Evolutionary conservation across 2,113 vertebrate genomes (phyloP).

Genomic region (Paedocypris sp.): DNA sequence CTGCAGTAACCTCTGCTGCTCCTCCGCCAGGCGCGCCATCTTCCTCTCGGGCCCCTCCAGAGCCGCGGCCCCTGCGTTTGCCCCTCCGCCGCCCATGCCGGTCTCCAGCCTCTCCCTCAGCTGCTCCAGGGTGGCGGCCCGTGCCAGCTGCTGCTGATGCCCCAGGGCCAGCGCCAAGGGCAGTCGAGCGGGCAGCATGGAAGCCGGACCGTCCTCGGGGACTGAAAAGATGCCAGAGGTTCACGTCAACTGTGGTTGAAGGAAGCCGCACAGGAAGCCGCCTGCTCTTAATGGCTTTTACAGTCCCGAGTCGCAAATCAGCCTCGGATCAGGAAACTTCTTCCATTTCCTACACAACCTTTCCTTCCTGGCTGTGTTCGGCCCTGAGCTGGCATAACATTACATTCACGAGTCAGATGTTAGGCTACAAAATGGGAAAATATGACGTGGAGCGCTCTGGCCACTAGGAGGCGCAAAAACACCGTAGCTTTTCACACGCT

Average conservation of each 20-base stretch:
- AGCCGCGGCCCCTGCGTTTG: slow-evolving; percentile 1
- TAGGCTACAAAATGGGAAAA: too few relatives aligned
- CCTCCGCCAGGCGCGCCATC: slow-evolving; percentile 65
- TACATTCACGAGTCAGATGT: too few relatives aligned
- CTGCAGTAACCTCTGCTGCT: slow-evolving; percentile 88
- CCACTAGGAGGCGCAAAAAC: not conserved
- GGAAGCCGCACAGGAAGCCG: slow-evolving; percentile 17
- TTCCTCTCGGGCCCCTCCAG: slow-evolving; percentile 77
- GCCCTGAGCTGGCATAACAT: not conserved
- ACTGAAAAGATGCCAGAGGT: not conserved
- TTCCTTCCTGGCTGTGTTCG: slow-evolving; percentile 12
- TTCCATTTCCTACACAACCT: slow-evolving; percentile 17
- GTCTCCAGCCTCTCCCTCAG: slow-evolving; percentile 80
- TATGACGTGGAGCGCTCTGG: not conserved
- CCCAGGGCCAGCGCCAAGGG: slow-evolving; percentile 68
- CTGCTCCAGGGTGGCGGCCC: slow-evolving; percentile 77
- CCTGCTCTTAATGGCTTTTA: slow-evolving; percentile 46
- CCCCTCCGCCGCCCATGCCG: slow-evolving; percentile 32
- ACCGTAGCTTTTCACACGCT: not conserved
- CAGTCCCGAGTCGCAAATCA: slow-evolving; percentile 41
- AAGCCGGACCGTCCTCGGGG: slow-evolving; percentile 48
- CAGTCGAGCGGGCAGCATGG: slow-evolving; percentile 65
- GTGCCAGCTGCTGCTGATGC: slow-evolving; percentile 68
- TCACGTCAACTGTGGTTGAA: not conserved
- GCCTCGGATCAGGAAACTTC: slow-evolving; percentile 1